Evolutionary conservation across 1,140 invertebrate genomes (phyloP).

Genomic region (Aphidius gifuensis): DNA sequence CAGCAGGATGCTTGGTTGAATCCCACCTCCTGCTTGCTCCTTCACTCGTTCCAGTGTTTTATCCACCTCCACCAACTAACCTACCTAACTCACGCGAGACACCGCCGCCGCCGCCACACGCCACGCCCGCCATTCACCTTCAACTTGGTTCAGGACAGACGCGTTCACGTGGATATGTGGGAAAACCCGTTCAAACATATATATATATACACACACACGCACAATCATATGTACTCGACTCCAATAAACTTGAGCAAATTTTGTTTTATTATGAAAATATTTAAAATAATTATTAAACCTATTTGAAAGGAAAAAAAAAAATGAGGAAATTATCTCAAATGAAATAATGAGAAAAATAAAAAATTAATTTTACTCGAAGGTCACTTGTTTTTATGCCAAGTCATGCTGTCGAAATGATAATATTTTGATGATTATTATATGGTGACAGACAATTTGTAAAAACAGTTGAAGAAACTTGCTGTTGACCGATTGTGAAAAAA

Average conservation of each 20-base stretch:
- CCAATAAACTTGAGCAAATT: slow-evolving; percentile 3
- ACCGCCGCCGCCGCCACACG: slow-evolving; percentile 11
- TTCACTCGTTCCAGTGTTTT: too few relatives aligned
- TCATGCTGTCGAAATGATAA: background rate
- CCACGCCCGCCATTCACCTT: slow-evolving; percentile 51
- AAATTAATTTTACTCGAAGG: too few relatives aligned
- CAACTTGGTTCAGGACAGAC: slow-evolving; percentile 38
- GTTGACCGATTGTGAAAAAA: background rate
- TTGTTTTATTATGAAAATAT: background rate
- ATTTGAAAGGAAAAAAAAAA: background rate
- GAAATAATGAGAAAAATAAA: too few relatives aligned
- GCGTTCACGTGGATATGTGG: slow-evolving; percentile 21
- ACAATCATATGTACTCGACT: background rate
- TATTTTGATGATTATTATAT: background rate
- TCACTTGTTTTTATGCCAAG: too few relatives aligned
- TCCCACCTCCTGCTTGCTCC: too few relatives aligned
- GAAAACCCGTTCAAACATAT: slow-evolving; percentile 15
- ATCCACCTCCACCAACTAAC: too few relatives aligned
- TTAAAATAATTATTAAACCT: background rate
- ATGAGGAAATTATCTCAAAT: background rate
- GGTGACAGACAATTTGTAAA: background rate
- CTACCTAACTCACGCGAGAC: too few relatives aligned
- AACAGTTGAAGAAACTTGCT: too few relatives aligned
- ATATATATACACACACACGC: too few relatives aligned
- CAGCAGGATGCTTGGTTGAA: too few relatives aligned